Percentiles rank a stretch among this genome's conserved stretches.
Conservation (phyloP, 2,113 vertebrate genomes). For the Cheilinus undulatus region DNA sequence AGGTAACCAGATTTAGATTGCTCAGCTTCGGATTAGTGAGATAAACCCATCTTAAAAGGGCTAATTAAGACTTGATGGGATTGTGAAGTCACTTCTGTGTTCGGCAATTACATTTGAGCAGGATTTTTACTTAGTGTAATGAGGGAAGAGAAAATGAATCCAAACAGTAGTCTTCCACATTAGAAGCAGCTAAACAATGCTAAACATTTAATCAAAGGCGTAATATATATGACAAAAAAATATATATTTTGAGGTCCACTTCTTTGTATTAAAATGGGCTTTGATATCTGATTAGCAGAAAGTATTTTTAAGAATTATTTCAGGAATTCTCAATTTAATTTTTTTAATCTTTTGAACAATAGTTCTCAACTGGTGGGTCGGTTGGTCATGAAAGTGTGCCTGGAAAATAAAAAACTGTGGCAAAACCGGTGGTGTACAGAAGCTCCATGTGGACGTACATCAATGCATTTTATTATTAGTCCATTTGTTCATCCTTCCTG, state of each 20-base stretch:
- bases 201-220: not conserved
- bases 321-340: not conserved
- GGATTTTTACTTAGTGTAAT: conserved; percentile 66
- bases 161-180: conserved; percentile 13
- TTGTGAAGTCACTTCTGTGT: conserved; percentile 76
- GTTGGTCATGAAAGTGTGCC: no score
- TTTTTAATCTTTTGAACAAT: not conserved
- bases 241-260: not conserved
- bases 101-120: conserved; percentile 78
- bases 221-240: not conserved
- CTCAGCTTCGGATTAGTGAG: conserved; percentile 69
- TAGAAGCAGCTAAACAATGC: conserved; percentile 4
- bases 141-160: conserved; percentile 17
- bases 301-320: not conserved
- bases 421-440: no score
- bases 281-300: not conserved
- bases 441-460: no score
- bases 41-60: conserved; percentile 78
- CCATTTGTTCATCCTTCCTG: no score
- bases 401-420: no score
- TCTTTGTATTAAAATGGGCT: not conserved
- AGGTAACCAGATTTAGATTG: conserved; percentile 75
- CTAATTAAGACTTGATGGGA: conserved; percentile 82
- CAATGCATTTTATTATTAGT: no score
- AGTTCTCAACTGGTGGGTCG: no score